Conservation (phyloP, 2,113 vertebrate genomes). For the Trematomus loennbergii region DNA sequence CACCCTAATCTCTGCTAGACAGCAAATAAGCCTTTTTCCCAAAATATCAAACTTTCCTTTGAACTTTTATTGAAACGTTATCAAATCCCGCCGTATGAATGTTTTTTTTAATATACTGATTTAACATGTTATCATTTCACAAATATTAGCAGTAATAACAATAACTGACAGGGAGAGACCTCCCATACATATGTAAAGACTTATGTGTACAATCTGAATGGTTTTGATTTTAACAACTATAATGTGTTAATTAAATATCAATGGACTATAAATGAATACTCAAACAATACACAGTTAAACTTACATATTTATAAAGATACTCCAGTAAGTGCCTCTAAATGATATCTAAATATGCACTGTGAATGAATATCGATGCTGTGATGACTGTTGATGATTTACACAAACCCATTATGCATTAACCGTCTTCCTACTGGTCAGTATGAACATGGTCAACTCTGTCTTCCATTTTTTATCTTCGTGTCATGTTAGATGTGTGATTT, state of each 20-base stretch:
- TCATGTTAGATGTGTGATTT: not conserved
- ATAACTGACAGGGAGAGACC: not conserved
- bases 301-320: not conserved
- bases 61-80: slow-evolving; percentile 6
- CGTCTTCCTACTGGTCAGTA: slow-evolving; percentile 5
- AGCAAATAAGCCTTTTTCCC: not conserved
- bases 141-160: not conserved
- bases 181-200: not conserved
- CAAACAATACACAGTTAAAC: not conserved
- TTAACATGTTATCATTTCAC: not conserved
- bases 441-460: not conserved
- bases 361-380: slow-evolving; percentile 7
- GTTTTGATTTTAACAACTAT: slow-evolving; percentile 8
- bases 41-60: slow-evolving; percentile 1
- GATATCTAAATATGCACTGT: not conserved
- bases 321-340: slow-evolving; percentile 48
- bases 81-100: slow-evolving; percentile 6
- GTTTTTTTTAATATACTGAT: not conserved
- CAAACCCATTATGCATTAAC: slow-evolving; percentile 13
- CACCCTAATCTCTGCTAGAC: not conserved
- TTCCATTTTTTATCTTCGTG: slow-evolving; percentile 18
- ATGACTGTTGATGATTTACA: slow-evolving; percentile 25
- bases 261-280: not conserved
- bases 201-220: not conserved
- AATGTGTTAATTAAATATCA: not conserved